These are phyloP conservation scores for Hippasteria phrygiana DNA, from an alignment of 53 echinoderm and acorn worm genomes.

Conservation along the genomic window DNA sequence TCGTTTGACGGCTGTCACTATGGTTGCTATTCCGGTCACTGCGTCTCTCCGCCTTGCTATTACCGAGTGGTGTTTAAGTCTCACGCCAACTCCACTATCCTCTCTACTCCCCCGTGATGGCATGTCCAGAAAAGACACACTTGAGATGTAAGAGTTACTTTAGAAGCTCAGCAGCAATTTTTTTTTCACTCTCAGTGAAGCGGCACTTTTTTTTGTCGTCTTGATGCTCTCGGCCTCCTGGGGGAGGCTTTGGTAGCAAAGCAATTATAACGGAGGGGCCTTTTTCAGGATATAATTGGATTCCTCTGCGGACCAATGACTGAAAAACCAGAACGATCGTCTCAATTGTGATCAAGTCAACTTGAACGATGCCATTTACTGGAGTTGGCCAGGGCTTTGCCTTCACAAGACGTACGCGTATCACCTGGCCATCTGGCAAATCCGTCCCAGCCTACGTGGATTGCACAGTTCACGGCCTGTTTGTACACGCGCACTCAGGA, in stretches of 20 bases:
- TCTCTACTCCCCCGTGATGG: not conserved
- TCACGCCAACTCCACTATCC: constrained; percentile 21
- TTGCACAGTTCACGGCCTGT: not conserved
- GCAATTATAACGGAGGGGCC: constrained; percentile 31
- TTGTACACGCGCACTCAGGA: not conserved
- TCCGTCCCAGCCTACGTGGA: not conserved
- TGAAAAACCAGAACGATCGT: constrained; percentile 60
- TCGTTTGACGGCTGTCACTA: not conserved
- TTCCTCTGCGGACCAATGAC: constrained; percentile 40
- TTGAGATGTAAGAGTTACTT: constrained; percentile 47
- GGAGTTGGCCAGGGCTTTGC: not conserved
- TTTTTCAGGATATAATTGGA: constrained; percentile 33
- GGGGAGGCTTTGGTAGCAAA: not conserved
- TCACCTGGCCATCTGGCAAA: constrained; percentile 33
- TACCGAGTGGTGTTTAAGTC: constrained; percentile 51
- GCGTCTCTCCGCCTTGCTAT: constrained; percentile 22
- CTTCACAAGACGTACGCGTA: not conserved
- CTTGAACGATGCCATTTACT: constrained; percentile 28
- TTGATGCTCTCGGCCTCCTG: not conserved
- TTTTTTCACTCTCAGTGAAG: not conserved
- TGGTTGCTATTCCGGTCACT: constrained; percentile 47
- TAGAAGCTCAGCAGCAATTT: constrained; percentile 8
- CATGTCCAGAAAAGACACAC: constrained; percentile 20
- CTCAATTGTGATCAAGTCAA: constrained; percentile 45
- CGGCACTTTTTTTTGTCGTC: not conserved